Conservation (phyloP, 2,888 invertebrate species). For the Invenusta paracnida region DNA sequence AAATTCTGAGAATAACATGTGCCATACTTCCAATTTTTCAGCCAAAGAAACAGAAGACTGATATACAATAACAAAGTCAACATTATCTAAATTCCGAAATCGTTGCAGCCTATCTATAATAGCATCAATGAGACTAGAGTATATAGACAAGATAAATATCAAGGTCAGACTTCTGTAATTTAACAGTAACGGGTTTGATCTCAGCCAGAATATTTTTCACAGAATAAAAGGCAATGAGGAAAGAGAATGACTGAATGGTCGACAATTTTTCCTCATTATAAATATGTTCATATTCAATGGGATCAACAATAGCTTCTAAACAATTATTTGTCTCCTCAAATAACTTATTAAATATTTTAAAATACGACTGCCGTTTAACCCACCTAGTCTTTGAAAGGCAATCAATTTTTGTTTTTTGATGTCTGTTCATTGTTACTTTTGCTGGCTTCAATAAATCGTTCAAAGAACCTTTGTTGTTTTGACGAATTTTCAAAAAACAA, state of each 20-base stretch:
- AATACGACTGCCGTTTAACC: background rate
- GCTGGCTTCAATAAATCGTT: background rate
- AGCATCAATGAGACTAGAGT: background rate
- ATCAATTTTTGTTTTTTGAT: background rate
- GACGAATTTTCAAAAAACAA: background rate
- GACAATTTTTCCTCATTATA: background rate
- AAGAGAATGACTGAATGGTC: background rate
- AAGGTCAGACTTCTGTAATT: background rate
- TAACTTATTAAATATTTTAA: background rate
- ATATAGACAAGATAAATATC: background rate
- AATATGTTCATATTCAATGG: background rate
- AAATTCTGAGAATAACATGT: background rate
- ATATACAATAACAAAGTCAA: background rate
- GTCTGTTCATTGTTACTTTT: background rate
- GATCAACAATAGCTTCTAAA: background rate
- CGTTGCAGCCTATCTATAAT: background rate
- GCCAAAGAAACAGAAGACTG: background rate
- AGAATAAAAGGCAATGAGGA: background rate
- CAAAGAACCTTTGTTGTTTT: background rate
- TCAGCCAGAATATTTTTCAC: background rate
- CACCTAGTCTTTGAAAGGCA: background rate
- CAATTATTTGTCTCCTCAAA: background rate
- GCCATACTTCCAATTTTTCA: background rate
- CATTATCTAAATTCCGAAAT: background rate
- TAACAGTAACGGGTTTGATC: background rate